Base-by-base conservation (phyloP, 2,888 invertebrate species). In the Mythimna pallens region DNA sequence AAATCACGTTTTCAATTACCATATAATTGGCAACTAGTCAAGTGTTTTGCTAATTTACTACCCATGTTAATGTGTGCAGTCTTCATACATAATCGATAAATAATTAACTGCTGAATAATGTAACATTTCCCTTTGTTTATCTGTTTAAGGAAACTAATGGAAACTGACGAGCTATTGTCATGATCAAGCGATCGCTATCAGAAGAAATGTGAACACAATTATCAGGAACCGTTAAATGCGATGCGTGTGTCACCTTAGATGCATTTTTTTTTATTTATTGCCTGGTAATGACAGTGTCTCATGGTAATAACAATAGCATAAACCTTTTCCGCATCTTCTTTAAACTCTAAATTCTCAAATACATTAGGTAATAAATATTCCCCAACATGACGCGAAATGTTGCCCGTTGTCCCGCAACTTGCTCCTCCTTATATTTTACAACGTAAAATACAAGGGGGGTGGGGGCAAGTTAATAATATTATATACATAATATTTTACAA, bases 161-260 rank as follows among this genome's bases (percentile, higher is more conserved):
- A 88, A 87, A 86, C 84, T 70, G 83, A 80, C 83, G 71, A 65
- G 64, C 71, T 74, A 89, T 88, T 89, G 89, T 89, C 68, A 83
- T 76, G 47, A 81, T 59, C 64, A 65, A 86, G 68, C 72, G 73
- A 77, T 75, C 67, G 77, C 73, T 70, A 67, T 59, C 68, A 76
- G 66, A 89, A 89, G 86, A 88, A 89, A 82, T 77, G 83, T 70
- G 77, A 82, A 87, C 71, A 88, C 84, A 88, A 89, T 88, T 83
- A 83, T 83, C 74, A 74, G 79, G 80, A 74, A 84, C 78, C 52
- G 58, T 4, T 65, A 64, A 80, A 71, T 55, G 79, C 71, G 36
- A 73, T 77, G 81, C 76, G 75, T 81, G 55, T 68, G 63, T 67
- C 71, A 70, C 47, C 22, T 70, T 73, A 76, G 65, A 70, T 55